Evolutionary conservation across 2,888 invertebrate species (phyloP), one percentile per base, ranked within the genome.

Genomic region (Arge pagana): DNA sequence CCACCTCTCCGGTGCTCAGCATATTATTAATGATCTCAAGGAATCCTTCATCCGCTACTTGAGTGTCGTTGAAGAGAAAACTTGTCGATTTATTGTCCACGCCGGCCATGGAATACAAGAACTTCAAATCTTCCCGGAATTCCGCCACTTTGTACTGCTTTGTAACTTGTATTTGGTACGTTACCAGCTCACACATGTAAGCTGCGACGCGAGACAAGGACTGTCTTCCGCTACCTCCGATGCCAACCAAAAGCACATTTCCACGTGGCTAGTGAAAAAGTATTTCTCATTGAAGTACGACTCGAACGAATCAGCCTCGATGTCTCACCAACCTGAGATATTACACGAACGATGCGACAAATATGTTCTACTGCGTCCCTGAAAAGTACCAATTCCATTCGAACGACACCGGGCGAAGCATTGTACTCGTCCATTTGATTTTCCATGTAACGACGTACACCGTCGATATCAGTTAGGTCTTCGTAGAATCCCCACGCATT

Each of bases 1-100:
- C 85, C 52, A 95, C 86, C 77, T 94, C 93, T 0, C 93, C 94
- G 57, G 89, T 90, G 70, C 90, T 92, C 52, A 95, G 80, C 75
- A 95, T 83, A 69, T 91, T 94, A 77, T 93, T 94, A 52, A 95
- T 83, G 61, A 94, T 89, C 79, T 94, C 94, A 1, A 94, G 82
- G 75, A 94, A 94, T 7, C 85, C 81, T 65, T 92, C 91, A 57
- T 92, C 90, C 0, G 84, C 87, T 16, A 94, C 86, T 74, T 92
- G 93, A 2, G 89, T 90, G 72, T 93, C 93, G 69, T 86, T 87
- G 78, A 95, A 92, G 55, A 94, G 82, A 77, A 95, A 94, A 7
- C 88, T 84, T 0, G 88, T 88, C 23, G 84, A 78, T 71, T 88
- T 88, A 48, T 84, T 82, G 58, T 90, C 88, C 6, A 93, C 86